Evolutionary conservation across 1,140 invertebrate species (phyloP), one percentile per base, ranked within the genome.

Genomic region (Adelges cooleyi): DNA sequence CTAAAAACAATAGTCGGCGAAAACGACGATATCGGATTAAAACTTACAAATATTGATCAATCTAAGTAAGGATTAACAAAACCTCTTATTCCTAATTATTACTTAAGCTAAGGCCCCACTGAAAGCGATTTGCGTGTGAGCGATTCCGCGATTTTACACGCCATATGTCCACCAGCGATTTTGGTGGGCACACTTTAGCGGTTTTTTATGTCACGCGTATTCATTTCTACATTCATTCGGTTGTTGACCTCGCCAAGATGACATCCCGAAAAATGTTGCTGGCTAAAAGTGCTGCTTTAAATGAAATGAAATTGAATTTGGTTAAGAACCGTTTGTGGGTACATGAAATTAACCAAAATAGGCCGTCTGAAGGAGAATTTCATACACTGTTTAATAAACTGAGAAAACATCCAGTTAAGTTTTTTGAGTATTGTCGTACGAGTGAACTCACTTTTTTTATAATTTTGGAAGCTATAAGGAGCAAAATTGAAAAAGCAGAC

Each of bases 301-400:
- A 27, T 51, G 49, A 51, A 27, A 10, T 51, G 2, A 27, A 51
- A 51, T 11, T 51, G 10, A 51, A 51, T 51, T 51, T 51, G 25
- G 49, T 51, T 51, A 27, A 51, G 49, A 51, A 51, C 49, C 23
- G 23, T 51, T 51, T 51, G 29, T 51, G 49, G 23, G 23, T 51
- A 9, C 49, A 51, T n/a, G 23, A 51, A 51, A 27, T 51, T n/a
- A 51, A 51, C 29, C 15, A 27, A 0, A 10, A 51, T 51, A 51
- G 49, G 15, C 23, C 29, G 3, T 51, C 23, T 51, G 49, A 51
- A 51, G 23, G 49, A 8, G 23, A 51, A 51, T 51, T 25, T 51
- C 49, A 51, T 51, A 51, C 49, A 0, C 49, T 51, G 0, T 27
- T 51, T 9, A 29, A n/a, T 29, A 51, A 51, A 51, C 29, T 51